Conservation (phyloP, 2,113 vertebrate species). For the Barnardius zonarius region DNA sequence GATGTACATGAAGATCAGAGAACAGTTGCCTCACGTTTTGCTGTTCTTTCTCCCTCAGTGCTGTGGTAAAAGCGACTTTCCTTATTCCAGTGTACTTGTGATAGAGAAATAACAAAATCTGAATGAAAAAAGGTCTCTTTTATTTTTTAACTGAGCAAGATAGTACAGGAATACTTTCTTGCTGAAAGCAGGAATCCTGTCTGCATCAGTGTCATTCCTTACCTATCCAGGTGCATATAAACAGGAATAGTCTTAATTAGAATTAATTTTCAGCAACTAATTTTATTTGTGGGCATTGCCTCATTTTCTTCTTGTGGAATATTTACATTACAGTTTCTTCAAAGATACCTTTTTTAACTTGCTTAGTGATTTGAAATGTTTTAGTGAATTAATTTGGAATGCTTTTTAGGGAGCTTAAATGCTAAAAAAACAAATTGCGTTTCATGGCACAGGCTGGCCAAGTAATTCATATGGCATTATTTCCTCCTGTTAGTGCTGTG, state of each 20-base stretch:
- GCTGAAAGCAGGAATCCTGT: not conserved
- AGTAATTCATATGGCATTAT: not conserved
- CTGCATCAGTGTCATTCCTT: not conserved
- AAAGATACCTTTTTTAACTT: not conserved
- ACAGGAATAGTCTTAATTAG: not conserved
- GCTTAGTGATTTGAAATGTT: not conserved
- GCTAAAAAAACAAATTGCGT: not conserved
- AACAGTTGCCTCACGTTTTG: conserved; percentile 68
- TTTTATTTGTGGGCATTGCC: not conserved
- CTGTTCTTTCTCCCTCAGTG: conserved; percentile 48
- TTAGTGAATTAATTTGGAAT: not conserved
- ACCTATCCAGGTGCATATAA: not conserved
- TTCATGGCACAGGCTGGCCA: not conserved
- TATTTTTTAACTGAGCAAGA: not conserved
- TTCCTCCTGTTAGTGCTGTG: not conserved
- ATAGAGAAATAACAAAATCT: not conserved
- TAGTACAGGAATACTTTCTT: not conserved
- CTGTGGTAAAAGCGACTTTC: conserved; percentile 24
- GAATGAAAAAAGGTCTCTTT: not conserved
- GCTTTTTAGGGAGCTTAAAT: not conserved
- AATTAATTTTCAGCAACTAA: not conserved
- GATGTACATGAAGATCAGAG: conserved; percentile 67
- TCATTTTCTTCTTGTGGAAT: not conserved
- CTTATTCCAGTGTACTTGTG: not conserved
- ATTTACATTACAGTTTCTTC: not conserved